Conservation (phyloP, 2,113 vertebrate genomes). For the Tursiops truncatus region DNA sequence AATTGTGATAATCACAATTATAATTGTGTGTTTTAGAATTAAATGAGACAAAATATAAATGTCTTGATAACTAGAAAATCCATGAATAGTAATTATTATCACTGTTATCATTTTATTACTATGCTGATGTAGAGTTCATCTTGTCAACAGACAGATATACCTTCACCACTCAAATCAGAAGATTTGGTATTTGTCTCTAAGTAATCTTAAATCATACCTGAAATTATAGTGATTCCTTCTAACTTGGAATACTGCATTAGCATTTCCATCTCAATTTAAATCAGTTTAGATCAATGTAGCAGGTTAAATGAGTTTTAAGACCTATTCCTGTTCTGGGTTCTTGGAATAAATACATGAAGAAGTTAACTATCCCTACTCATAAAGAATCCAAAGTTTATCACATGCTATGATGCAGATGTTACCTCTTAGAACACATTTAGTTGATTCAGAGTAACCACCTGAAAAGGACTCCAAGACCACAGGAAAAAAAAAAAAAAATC, state of each 20-base stretch:
- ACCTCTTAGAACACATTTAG: background rate
- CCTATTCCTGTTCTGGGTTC: background rate
- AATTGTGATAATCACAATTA: background rate
- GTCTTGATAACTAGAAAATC: background rate
- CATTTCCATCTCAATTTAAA: background rate
- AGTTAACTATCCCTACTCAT: background rate
- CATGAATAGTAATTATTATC: background rate
- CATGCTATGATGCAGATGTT: background rate
- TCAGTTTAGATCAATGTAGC: background rate
- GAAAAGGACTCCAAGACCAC: background rate
- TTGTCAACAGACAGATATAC: background rate
- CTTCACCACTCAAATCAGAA: background rate
- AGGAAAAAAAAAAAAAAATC: background rate
- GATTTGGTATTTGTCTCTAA: background rate
- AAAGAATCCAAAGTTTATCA: background rate
- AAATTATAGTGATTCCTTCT: background rate
- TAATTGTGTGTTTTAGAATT: background rate
- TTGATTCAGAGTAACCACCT: background rate
- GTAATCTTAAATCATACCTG: background rate
- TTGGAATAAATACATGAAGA: slow-evolving; percentile 14
- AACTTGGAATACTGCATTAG: background rate
- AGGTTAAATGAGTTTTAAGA: slow-evolving; percentile 1
- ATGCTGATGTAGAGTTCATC: background rate
- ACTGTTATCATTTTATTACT: background rate
- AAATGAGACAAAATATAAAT: slow-evolving; percentile 18